A percentile compares a stretch with the other conserved stretches of the same genome.
phyloP scores from a whole-genome alignment of 2,113 vertebrate species.

The Plotosus lineatus region DNA sequence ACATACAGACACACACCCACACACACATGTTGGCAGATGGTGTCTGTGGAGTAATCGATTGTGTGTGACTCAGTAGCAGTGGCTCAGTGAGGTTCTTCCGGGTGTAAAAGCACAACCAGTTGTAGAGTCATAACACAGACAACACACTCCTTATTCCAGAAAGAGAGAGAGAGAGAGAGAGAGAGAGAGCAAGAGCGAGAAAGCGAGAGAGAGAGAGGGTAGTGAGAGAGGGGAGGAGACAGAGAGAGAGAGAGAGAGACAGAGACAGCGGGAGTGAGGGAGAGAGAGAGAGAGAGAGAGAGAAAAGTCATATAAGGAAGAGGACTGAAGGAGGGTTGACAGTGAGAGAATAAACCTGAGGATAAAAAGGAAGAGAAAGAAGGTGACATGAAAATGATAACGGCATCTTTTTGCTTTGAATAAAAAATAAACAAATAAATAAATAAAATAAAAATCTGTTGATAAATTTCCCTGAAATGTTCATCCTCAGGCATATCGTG shows the following conservation, averaged over 20 bases:
- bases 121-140: conserved; percentile 25
- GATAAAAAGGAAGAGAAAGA: background rate
- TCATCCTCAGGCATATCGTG: no score
- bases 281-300: background rate
- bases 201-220: background rate
- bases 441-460: no score
- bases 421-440: no score
- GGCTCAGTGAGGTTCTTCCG: conserved; percentile 19
- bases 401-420: no score
- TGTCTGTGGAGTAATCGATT: conserved; percentile 27
- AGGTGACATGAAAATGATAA: no score
- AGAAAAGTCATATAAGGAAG: background rate
- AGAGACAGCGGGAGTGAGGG: background rate
- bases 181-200: background rate
- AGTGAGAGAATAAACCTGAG: background rate
- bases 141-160: background rate
- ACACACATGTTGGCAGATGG: conserved; percentile 31
- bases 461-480: no score
- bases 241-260: background rate
- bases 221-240: background rate
- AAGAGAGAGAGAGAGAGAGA: background rate
- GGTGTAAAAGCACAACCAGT: conserved; percentile 37
- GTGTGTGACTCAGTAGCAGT: conserved; percentile 29
- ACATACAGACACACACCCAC: conserved; percentile 16
- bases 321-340: background rate